Base-by-base conservation (phyloP, 2,113 vertebrate genomes). In the Peromyscus californicus region DNA sequence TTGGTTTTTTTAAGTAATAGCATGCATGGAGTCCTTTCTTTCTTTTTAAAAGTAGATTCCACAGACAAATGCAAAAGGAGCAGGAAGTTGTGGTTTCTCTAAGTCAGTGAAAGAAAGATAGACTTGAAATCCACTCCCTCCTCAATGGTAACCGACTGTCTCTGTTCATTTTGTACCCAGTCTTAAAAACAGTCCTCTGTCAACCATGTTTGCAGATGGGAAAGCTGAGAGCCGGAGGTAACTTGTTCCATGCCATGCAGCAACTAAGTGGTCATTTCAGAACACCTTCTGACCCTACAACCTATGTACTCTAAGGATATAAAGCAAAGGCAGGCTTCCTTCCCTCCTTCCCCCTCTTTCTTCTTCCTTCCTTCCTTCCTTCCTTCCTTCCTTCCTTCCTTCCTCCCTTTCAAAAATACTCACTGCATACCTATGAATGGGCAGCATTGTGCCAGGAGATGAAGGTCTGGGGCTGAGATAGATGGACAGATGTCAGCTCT, bases 261-360 rank as follows among this genome's bases (percentile, higher is more conserved):
- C 31, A 79, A 19, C 61, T 63, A 33, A 83, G n/a, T 29, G 42
- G 21, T 48, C 51, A 5, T 75, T 79, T 79, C 22, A 45, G 48
- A 59, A 72, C 42, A 88, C 85, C 91, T 90, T 69, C 75, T 72
- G 15, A 74, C 39, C 88, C 70, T 78, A 8, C 75, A 92, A 88
- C 31, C 48, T 29, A 39, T 26, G 11, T 26, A 79, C 48, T 36
- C 42, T 0, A 22, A 75, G 74, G 45, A 51, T 26, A 6, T 65
- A 45, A 59, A 82, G 76, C 48, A 74, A 69, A 88, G 36, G 39
- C 39, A 36, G 0, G 12, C 65, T 26, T 63, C 57, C 8, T 0
- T 57, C 65, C 69, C 1, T 29, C 59, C n/a, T 24, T 65, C 6
- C 36, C 36, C 54, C 61, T 9, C 57, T 2, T 57, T 16, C 57